Percentiles rank a stretch among this genome's conserved stretches.
Evolutionary conservation across 1,140 invertebrate genomes (phyloP).

Genomic region (Rhyzopertha dominica): DNA sequence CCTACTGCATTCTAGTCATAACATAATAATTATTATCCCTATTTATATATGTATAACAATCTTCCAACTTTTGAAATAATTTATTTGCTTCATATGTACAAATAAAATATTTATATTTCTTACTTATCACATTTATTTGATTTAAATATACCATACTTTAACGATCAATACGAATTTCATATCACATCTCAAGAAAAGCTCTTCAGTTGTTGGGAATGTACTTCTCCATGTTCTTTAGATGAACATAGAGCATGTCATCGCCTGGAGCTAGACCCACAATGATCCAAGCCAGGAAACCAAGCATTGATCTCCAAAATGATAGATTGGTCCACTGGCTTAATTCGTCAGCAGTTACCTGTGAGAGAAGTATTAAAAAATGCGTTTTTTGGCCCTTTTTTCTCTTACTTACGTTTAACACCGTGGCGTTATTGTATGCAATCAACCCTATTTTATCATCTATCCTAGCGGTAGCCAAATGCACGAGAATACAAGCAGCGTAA

Average conservation of each 20-base stretch:
- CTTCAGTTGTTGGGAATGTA: slow-evolving; percentile 29
- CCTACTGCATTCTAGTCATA: too few species aligned
- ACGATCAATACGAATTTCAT: too few species aligned
- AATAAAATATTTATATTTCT: too few species aligned
- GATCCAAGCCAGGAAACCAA: slow-evolving; percentile 41
- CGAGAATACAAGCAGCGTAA: slow-evolving; percentile 33
- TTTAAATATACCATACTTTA: too few species aligned
- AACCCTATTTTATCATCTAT: slow-evolving; percentile 39
- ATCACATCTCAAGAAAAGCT: too few species aligned
- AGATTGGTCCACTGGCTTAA: slow-evolving; percentile 39
- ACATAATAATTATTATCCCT: too few species aligned
- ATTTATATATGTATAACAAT: too few species aligned
- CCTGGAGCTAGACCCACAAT: slow-evolving; percentile 33
- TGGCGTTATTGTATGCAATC: slow-evolving; percentile 28
- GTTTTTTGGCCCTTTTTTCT: background rate
- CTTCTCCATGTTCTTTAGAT: slow-evolving; percentile 37
- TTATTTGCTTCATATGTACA: too few species aligned
- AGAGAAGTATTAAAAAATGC: slow-evolving; percentile 15
- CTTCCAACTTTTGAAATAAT: too few species aligned
- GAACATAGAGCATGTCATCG: slow-evolving; percentile 37
- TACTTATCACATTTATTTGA: too few species aligned
- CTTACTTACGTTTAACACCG: slow-evolving; percentile 10
- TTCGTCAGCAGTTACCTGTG: slow-evolving; percentile 35
- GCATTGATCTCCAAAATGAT: slow-evolving; percentile 38
- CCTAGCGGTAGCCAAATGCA: slow-evolving; percentile 36